phyloP scores from a whole-genome alignment of 2,113 vertebrate genomes.

The Apistogramma diplotaenia region DNA sequence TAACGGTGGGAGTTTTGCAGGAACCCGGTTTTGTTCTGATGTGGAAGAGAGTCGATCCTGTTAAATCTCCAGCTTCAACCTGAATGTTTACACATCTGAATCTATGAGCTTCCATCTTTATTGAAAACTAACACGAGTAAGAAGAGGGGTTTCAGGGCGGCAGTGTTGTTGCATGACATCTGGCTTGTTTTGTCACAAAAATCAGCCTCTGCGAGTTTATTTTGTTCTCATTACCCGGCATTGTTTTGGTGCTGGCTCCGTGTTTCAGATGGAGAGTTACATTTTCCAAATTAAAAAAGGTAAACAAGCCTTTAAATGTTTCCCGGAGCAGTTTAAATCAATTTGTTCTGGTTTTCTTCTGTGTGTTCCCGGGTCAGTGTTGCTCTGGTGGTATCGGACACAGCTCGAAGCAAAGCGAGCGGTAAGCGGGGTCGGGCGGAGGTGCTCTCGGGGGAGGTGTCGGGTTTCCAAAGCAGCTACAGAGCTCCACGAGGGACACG shows the following conservation, averaged over 20 bases:
- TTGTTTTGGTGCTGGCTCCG: conserved; percentile 7
- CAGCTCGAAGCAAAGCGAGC: neutral
- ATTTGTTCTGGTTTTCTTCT: conserved; percentile 1
- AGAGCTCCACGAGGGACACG: neutral
- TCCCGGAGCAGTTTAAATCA: conserved; percentile 6
- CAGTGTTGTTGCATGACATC: conserved; percentile 24
- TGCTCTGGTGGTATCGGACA: neutral
- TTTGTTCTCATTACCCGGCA: neutral
- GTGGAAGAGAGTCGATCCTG: neutral
- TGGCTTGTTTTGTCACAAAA: neutral
- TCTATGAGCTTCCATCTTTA: neutral
- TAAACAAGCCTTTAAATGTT: conserved; percentile 12
- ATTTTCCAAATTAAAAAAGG: conserved; percentile 7
- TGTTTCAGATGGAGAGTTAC: neutral
- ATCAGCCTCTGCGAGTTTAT: neutral
- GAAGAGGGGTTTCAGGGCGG: neutral
- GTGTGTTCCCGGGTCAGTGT: neutral
- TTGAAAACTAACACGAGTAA: conserved; percentile 10
- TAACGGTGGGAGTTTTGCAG: neutral
- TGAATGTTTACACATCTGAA: neutral
- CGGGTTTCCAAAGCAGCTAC: conserved; percentile 39
- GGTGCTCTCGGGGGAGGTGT: conserved; percentile 5
- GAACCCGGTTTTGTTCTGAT: neutral
- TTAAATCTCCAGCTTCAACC: neutral
- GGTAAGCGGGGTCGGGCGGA: neutral